Base-by-base conservation (phyloP, 2,113 vertebrate species). In the Macaca nemestrina region DNA sequence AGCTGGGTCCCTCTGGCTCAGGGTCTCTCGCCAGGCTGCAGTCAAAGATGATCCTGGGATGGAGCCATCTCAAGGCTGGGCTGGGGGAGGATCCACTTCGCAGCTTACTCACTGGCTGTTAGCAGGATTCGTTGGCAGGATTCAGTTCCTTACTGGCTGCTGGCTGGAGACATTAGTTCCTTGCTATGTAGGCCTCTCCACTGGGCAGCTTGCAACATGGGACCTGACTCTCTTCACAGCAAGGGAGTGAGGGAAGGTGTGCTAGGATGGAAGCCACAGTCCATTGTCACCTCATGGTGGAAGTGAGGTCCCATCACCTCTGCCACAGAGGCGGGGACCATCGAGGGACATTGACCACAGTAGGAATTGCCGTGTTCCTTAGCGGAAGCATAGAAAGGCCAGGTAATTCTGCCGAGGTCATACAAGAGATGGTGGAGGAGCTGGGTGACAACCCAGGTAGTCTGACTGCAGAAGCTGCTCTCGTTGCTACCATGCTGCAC, bases 321-420 rank as follows among this genome's bases (percentile, higher is more conserved):
- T 93, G 85, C 81, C 82, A 27, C 12, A 2, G 5, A 78, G 35
- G 18, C 2, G 1, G 20, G 35, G 35, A 38, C 25, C 22, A 6
- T 5, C 0, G 1, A 18, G 38, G 83, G 18, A 48, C 43, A 18
- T 48, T 7, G 6, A 55, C 17, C 55, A 5, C 2, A 2, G 2
- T 4, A 13, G 92, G 61, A 75, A n/a, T 9, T 16, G 10, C 85
- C 22, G 16, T 8, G 35, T 10, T 14, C 25, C 16, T 70, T 16
- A 20, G 6, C 22, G 2, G 43, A 48, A 9, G 48, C 52, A 6
- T 11, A 43, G 40, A 38, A 30, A 61, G 14, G 57, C 12, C 18
- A 57, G 4, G 30, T 25, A 17, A 3, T 27, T 75, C 8, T 16
- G 55, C 67, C 61, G 7, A 57, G n/a, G 5, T 38, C 59, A 6